Base-by-base conservation (phyloP, 1,140 invertebrate genomes). In the Aphis gossypii region DNA sequence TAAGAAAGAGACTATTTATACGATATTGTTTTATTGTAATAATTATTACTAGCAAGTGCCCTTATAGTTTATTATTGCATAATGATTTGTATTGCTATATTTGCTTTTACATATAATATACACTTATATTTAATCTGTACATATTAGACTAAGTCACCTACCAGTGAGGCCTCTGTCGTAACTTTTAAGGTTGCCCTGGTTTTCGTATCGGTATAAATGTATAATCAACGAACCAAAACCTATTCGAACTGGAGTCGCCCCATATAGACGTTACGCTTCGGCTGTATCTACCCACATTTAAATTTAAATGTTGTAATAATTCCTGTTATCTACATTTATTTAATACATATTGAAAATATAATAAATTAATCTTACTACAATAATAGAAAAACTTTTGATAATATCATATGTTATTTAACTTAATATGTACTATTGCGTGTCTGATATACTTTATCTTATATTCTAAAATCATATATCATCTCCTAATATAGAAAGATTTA, bases 161-260 rank as follows among this genome's bases (percentile, higher is more conserved):
- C 14, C 51, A 20, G 35, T 30, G 48, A 93, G 82, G 48, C 38
- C 92, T 93, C 82, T 84, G 82, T 86, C 82, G 48, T 56, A 93
- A 84, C 48, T 93, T 93, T 83, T 86, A 86, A 93, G 82, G 82
- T 54, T 84, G 48, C 82, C 23, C 82, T 38, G 35, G 48, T 86
- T 93, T 54, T 93, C 8, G 11, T 93, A 56, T 93, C 76, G 25
- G 38, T n/a, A n/a, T 76, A 51, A 76, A 76, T 76, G 60, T 76
- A 76, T 76, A 83, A 48, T 82, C 46, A 83, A 86, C 35, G 92
- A 93, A 93, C 48, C 92, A 93, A 93, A 93, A 93, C 51, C 46
- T 14, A 54, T 93, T 84, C n/a, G 23, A 18, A 41, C 35, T 93
- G 76, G 35, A 54, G 35, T 20, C 38, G 60, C 68, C n/a, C 14